Evolutionary conservation across 2,888 invertebrate genomes (phyloP).

Genomic region (Leptura quadrifasciata): DNA sequence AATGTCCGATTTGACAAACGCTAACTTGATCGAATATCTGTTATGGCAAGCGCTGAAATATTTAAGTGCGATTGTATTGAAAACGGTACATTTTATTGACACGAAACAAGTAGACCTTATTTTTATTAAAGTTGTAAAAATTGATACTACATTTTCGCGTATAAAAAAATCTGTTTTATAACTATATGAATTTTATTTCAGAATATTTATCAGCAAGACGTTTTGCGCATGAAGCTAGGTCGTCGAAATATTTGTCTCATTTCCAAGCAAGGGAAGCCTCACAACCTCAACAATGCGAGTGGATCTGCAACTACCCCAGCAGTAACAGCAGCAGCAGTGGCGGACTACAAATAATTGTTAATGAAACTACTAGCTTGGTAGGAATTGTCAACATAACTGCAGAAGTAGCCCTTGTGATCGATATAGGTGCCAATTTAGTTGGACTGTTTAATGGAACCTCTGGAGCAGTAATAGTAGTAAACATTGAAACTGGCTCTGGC

Average conservation of each 20-base stretch:
- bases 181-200: too few species aligned
- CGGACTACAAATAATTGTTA: slow-evolving; percentile 45
- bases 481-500: slow-evolving; percentile 48
- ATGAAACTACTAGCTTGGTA: slow-evolving; percentile 46
- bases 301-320: background rate
- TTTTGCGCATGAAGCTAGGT: slow-evolving; percentile 8
- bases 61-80: too few species aligned
- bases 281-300: slow-evolving; percentile 27
- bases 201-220: slow-evolving; percentile 25
- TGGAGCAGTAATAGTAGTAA: slow-evolving; percentile 51
- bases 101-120: too few species aligned
- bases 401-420: slow-evolving; percentile 51
- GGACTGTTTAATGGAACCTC: slow-evolving; percentile 49
- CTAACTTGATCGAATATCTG: too few species aligned
- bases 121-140: too few species aligned
- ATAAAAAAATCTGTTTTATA: too few species aligned
- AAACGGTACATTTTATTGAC: too few species aligned
- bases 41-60: too few species aligned
- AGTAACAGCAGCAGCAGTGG: slow-evolving; percentile 20
- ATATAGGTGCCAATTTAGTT: slow-evolving; percentile 46
- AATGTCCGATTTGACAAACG: too few species aligned
- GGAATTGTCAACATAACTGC: slow-evolving; percentile 52
- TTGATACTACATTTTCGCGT: too few species aligned
- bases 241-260: slow-evolving; percentile 19
- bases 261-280: slow-evolving; percentile 9